These are phyloP conservation scores for Hemaris fuciformis DNA, from an alignment of 2,888 invertebrate genomes.

Conservation along the genomic window DNA sequence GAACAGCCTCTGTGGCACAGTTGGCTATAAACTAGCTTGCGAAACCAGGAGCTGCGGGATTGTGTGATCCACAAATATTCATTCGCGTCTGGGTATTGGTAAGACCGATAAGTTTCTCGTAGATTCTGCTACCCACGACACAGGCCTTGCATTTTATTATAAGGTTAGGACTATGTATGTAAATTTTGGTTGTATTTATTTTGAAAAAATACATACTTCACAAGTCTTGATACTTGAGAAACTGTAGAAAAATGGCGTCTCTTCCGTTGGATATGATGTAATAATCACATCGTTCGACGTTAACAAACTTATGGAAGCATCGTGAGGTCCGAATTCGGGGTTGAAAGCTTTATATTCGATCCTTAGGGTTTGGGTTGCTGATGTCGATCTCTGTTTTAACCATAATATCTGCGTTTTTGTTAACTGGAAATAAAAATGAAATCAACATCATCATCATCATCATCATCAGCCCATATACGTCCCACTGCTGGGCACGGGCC, in stretches of 20 bases:
- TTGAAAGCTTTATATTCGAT: not conserved
- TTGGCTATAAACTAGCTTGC: no score
- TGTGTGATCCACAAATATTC: no score
- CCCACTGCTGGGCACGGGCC: no score
- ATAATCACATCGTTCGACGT: slow-evolving; percentile 3
- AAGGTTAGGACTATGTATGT: no score
- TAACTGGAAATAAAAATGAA: not conserved
- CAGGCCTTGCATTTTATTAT: no score
- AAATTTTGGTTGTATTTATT: no score
- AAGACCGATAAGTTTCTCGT: no score
- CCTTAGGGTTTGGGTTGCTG: not conserved
- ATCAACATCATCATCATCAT: not conserved
- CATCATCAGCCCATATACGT: no score
- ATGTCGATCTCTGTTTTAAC: not conserved
- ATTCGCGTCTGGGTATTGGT: no score
- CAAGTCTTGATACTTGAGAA: not conserved
- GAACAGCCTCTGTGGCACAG: no score
- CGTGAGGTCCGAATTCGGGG: not conserved
- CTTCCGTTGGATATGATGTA: not conserved
- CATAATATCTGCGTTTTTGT: not conserved
- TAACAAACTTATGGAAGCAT: not conserved
- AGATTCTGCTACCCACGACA: no score
- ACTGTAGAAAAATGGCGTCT: not conserved
- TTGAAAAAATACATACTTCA: not conserved
- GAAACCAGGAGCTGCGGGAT: no score